Conservation (phyloP, 2,888 invertebrate species). For the Clistopyga incitator region DNA sequence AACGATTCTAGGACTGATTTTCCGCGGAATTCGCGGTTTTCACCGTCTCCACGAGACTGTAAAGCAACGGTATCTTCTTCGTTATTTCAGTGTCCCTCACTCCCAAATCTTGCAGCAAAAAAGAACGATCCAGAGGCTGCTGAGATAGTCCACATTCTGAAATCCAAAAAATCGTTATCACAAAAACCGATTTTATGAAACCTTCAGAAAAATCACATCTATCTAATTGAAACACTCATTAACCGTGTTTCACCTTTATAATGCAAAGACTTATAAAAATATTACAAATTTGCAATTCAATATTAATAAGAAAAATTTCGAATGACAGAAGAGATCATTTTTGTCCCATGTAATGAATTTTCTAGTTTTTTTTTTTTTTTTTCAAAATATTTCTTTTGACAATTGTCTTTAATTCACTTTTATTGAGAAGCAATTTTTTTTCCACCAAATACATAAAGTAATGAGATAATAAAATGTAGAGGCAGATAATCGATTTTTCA, state of each 20-base stretch:
- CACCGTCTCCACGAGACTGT: constrained; percentile 86
- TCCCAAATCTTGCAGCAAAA: constrained; percentile 83
- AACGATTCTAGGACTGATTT: constrained; percentile 38
- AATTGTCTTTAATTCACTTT: no score
- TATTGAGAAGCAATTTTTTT: no score
- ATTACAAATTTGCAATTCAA: no score
- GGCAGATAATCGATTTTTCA: neutral
- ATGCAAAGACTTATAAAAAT: no score
- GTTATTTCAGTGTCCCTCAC: constrained; percentile 86
- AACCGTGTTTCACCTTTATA: no score
- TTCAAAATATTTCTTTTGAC: no score
- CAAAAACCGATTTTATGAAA: neutral
- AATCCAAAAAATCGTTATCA: constrained; percentile 59
- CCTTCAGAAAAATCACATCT: no score
- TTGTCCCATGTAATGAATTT: no score
- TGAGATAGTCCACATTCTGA: constrained; percentile 80
- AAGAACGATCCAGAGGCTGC: constrained; percentile 78
- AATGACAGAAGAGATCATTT: no score
- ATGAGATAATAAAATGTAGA: neutral
- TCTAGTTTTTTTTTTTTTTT: no score
- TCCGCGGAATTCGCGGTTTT: constrained; percentile 76
- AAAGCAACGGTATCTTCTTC: constrained; percentile 85
- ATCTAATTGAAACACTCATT: no score
- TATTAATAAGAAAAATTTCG: no score
- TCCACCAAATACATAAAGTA: neutral